Conservation (phyloP, 2,797 vertebrate species). For the Schizopygopsis pylzovi region DNA sequence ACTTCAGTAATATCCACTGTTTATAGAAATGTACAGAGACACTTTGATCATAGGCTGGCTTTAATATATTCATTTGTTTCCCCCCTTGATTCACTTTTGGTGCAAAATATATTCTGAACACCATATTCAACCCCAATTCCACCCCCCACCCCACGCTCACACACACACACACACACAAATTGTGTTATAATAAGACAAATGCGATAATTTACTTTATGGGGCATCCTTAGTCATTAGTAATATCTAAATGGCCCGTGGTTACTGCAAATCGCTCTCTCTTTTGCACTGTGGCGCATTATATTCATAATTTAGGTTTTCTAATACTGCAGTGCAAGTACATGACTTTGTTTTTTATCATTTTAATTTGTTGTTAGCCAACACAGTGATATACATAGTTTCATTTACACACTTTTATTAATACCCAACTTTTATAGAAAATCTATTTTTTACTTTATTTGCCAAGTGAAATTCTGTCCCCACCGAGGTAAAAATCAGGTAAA, state of each 20-base stretch:
- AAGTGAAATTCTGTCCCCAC: slow-evolving; percentile 18
- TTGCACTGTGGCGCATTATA: slow-evolving; percentile 5
- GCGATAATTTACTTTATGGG: not conserved
- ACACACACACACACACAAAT: not conserved
- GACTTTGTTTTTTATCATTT: slow-evolving; percentile 1
- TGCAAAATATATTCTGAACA: not conserved
- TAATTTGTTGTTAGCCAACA: slow-evolving; percentile 7
- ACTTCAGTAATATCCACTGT: slow-evolving; percentile 59
- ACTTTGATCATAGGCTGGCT: slow-evolving; percentile 13
- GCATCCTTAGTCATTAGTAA: not conserved
- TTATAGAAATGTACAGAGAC: slow-evolving; percentile 69
- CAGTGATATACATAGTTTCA: slow-evolving; percentile 24
- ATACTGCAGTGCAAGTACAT: not conserved
- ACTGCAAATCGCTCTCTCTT: slow-evolving; percentile 26
- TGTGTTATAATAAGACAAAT: not conserved
- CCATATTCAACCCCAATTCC: not conserved
- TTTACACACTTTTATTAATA: slow-evolving; percentile 32
- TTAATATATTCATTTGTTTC: not conserved
- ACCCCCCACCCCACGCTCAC: too few species aligned
- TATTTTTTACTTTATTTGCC: slow-evolving; percentile 41
- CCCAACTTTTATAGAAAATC: slow-evolving; percentile 1
- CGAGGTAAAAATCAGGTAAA: slow-evolving; percentile 32
- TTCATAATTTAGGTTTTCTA: not conserved
- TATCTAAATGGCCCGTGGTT: not conserved
- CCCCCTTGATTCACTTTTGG: not conserved